Conservation (phyloP, 2,113 vertebrate genomes). For the Pampusana beccarii region DNA sequence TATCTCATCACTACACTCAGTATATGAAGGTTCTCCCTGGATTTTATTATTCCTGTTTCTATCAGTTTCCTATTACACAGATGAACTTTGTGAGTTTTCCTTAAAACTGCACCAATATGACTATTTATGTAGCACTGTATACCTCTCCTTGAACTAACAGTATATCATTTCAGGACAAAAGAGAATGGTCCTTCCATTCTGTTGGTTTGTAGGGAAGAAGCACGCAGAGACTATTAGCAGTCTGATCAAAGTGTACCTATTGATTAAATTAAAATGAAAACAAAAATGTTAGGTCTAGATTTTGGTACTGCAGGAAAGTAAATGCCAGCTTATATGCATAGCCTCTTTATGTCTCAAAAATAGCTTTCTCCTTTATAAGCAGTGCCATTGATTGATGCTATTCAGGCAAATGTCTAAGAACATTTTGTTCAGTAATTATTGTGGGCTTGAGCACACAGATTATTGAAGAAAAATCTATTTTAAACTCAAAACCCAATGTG, state of each 20-base stretch:
- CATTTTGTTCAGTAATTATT: conserved; percentile 59
- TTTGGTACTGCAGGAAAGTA: not conserved
- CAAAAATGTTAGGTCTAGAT: not conserved
- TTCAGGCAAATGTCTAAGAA: conserved; percentile 54
- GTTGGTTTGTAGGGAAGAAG: not conserved
- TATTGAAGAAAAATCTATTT: conserved; percentile 64
- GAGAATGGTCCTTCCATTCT: not conserved
- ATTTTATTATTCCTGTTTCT: not conserved
- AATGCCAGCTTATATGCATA: not conserved
- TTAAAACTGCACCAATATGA: not conserved
- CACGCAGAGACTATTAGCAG: not conserved
- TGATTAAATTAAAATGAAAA: not conserved
- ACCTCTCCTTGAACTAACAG: not conserved
- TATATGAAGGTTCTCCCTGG: not conserved
- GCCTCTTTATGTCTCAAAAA: conserved; percentile 23
- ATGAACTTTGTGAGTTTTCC: not conserved
- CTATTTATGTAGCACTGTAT: not conserved
- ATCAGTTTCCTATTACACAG: not conserved
- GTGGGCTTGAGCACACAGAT: conserved; percentile 16
- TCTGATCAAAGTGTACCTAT: not conserved
- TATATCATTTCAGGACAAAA: not conserved
- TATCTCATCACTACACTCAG: not conserved
- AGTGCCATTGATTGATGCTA: conserved; percentile 47
- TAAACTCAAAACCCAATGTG: conserved; percentile 30
- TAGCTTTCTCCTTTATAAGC: conserved; percentile 11